Evolutionary conservation across 2,888 invertebrate genomes (phyloP).

Genomic region (Caenorhabditis auriculariae): DNA sequence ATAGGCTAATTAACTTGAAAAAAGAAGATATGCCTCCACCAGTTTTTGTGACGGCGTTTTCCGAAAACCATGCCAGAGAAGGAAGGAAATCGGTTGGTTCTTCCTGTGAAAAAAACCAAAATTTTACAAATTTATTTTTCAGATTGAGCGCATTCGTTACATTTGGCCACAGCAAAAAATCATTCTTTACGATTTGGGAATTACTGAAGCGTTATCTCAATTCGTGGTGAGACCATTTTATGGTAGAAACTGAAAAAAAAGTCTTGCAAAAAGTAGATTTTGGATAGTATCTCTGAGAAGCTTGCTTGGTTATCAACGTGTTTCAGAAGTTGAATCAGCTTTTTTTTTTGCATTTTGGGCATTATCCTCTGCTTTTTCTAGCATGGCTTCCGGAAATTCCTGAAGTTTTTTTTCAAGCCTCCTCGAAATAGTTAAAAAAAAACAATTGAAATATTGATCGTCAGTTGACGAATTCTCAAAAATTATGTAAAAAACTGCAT

Average conservation of each 20-base stretch:
- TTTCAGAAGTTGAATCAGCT: background rate
- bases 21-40: constrained; percentile 7
- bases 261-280: background rate
- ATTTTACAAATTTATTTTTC: constrained; percentile 1
- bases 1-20: too few relatives aligned
- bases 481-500: too few relatives aligned
- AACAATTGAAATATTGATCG: too few relatives aligned
- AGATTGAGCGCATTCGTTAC: constrained; percentile 17
- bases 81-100: constrained; percentile 4
- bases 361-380: background rate
- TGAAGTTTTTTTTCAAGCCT: too few relatives aligned
- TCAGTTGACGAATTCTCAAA: too few relatives aligned
- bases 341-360: background rate
- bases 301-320: too few relatives aligned
- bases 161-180: constrained; percentile 11
- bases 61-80: constrained; percentile 3
- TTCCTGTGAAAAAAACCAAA: background rate
- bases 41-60: constrained; percentile 38
- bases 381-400: too few relatives aligned
- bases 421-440: too few relatives aligned
- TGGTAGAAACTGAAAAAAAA: background rate
- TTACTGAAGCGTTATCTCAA: constrained; percentile 2
- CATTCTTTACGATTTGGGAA: constrained; percentile 14
- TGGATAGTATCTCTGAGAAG: too few relatives aligned
- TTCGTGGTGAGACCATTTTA: too few relatives aligned